phyloP scores from a whole-genome alignment of 1,140 invertebrate genomes.

The Apis florea region DNA sequence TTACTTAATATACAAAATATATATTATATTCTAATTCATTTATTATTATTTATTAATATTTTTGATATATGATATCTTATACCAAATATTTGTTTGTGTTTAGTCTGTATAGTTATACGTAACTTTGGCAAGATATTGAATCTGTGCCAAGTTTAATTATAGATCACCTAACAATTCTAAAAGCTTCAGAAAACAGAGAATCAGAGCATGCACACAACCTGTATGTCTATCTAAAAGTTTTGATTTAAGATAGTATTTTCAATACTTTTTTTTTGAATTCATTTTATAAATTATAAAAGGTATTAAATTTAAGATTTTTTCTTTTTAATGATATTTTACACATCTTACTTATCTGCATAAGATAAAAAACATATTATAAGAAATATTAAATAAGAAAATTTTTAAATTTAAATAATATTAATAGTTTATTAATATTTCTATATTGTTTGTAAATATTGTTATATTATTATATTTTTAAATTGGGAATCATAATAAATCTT shows the following conservation, averaged over 20 bases:
- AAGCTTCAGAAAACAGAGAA: constrained; percentile 58
- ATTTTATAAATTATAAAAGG: neutral
- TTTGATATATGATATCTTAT: neutral
- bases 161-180: constrained; percentile 62
- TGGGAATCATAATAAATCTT: neutral
- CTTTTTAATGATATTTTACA: neutral
- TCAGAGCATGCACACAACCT: constrained; percentile 49
- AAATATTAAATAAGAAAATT: neutral
- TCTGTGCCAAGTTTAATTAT: constrained; percentile 68
- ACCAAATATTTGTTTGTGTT: constrained; percentile 42
- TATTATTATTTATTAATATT: neutral
- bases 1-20: neutral
- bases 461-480: constrained; percentile 14
- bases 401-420: neutral
- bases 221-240: constrained; percentile 30
- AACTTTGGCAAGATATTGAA: constrained; percentile 59
- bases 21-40: neutral
- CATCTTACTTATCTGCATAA: neutral
- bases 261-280: neutral
- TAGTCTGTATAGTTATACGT: constrained; percentile 50
- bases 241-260: constrained; percentile 8
- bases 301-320: neutral
- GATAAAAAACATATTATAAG: neutral
- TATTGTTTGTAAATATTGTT: constrained; percentile 4
- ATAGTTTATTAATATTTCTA: neutral